phyloP scores from a whole-genome alignment of 2,888 invertebrate genomes.

The Phengaris arion region DNA sequence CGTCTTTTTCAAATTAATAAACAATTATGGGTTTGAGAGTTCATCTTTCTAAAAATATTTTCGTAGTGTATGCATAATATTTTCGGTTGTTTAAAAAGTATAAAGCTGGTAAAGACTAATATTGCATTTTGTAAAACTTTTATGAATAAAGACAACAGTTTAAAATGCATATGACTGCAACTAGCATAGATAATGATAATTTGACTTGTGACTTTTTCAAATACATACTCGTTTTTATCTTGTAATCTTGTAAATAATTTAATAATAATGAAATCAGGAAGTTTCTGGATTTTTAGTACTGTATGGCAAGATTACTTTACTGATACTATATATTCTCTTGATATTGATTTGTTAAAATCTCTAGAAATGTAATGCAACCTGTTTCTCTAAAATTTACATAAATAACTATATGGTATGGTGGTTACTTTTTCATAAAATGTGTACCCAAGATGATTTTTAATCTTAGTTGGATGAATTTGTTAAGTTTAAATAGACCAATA shows the following conservation, averaged over 20 bases:
- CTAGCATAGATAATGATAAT: background rate
- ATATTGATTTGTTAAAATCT: background rate
- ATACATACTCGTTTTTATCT: background rate
- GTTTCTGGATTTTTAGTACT: too few relatives aligned
- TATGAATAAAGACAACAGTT: background rate
- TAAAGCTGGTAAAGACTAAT: background rate
- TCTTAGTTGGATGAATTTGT: background rate
- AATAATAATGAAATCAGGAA: background rate
- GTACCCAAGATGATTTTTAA: background rate
- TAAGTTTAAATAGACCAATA: slow-evolving; percentile 16
- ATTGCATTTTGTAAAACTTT: background rate
- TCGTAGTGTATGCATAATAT: background rate
- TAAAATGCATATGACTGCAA: slow-evolving; percentile 5
- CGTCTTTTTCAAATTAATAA: background rate
- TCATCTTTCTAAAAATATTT: background rate
- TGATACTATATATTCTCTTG: background rate
- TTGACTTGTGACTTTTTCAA: background rate
- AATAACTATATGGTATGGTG: background rate
- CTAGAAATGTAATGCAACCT: background rate
- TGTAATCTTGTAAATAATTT: background rate
- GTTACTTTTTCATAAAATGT: background rate
- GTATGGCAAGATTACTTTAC: too few relatives aligned
- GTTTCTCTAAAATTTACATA: background rate
- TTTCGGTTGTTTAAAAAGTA: background rate
- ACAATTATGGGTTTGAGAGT: background rate